Base-by-base conservation (phyloP, 2,113 vertebrate genomes). In the Pitta sordida region DNA sequence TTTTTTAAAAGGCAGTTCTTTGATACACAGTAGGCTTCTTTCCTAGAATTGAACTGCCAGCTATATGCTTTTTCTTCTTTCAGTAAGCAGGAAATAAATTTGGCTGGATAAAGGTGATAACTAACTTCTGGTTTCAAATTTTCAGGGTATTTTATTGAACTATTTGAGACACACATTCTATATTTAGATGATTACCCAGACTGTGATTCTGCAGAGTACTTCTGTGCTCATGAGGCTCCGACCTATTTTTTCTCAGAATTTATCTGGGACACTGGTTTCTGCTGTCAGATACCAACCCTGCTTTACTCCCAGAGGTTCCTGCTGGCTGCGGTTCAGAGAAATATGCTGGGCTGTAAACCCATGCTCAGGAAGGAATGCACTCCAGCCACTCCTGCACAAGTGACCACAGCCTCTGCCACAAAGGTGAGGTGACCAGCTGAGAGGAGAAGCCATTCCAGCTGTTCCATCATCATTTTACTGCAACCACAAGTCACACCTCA, bases 231-330 rank as follows among this genome's bases (percentile, higher is more conserved):
- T 49, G 82, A 87, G 78, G 17, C 69, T 89, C 77, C 94, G 93
- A 95, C 91, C 93, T 93, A 48, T 86, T 95, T 95, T n/a, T 83
- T 64, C 41, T 46, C 46, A 73, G 59, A 64, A 77, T 86, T 83
- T 93, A 55, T 90, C 82, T 94, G 79, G 71, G 67, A 46, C 16
- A 0, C 51, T 94, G 53, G 49, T 83, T 94, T 23, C 44, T 90
- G 74, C 82, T 86, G 32, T 55, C 75, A 80, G 62, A 53, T 89
- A 17, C 63, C 62, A 70, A 30, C 77, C 63, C 53, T 73, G 65
- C 74, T 68, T 59, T 17, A 73, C 44, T 91, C 84, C 62, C 82
- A 87, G 82, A 73, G 69, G 24, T 3, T 92, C 65, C 77, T 37
- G 17, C 39, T 91, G 69, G 29, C 67, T 85, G 78, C 52, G 68